Base-by-base conservation (phyloP, 2,888 invertebrate species). In the Altica lythri region DNA sequence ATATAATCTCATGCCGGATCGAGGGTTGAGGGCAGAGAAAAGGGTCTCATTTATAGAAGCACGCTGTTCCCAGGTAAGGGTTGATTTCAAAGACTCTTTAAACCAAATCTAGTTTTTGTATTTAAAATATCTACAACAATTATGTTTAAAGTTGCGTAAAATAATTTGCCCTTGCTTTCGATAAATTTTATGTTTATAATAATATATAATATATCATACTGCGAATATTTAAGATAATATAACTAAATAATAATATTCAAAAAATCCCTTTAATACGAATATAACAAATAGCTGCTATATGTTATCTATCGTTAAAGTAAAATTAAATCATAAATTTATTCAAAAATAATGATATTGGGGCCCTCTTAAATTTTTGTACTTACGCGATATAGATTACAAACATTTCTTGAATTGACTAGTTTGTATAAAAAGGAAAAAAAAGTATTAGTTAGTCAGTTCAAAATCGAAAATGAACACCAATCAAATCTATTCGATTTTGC, bases 391-490 rank as follows among this genome's bases (percentile, higher is more conserved):
- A 32, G 27, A 52, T 57, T 32, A 34, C 17, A 46, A n/a, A 34
- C 47, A 58, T 60, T 34, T 32, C 32, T 13, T 13, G 17, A 22
- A 52, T 53, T 22, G 12, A 32, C 18, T 4, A 13, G 5, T 17
- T 19, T 40, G 43, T 58, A 60, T 58, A 61, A 55, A 46, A 43
- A 25, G 22, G 12, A 12, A 50, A 55, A 59, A 4, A 38, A 17
- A 19, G 19, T 17, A 16, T 18, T 10, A 16, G n/a, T 16, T 18
- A 38, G 1, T 42, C 45, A 62, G 59, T 62, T 52, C 48, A 49
- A 44, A 50, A 54, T 54, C 57, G 46, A 63, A 53, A 56, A 65
- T 65, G 65, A 61, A 63, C 45, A 45, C 38, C 29, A 62, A 65
- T 49, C 61, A 62, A 54, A 25, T 61, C 29, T 56, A 61, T 57